Conservation (phyloP, 1,140 invertebrate genomes). For the Scaptomyza pallida region DNA sequence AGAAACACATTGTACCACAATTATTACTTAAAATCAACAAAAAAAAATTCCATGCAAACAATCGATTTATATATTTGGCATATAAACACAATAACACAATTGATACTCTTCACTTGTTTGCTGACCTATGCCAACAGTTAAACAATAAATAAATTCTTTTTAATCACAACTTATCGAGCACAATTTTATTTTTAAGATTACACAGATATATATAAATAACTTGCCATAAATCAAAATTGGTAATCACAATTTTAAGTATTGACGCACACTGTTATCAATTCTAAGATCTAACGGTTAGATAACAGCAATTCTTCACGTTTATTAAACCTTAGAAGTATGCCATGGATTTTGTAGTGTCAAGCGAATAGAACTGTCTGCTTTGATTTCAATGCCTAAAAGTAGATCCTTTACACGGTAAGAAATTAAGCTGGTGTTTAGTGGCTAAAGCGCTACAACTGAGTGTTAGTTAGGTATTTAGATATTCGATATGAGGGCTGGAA, state of each 20-base stretch:
- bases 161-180: too few relatives aligned
- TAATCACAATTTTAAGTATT: neutral
- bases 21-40: too few relatives aligned
- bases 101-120: neutral
- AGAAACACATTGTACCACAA: neutral
- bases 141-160: too few relatives aligned
- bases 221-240: too few relatives aligned
- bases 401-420: neutral
- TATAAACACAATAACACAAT: neutral
- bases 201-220: too few relatives aligned
- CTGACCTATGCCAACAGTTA: conserved; percentile 14
- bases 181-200: too few relatives aligned
- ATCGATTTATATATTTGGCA: neutral
- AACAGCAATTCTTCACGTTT: neutral
- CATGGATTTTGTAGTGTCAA: neutral
- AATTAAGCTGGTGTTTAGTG: neutral
- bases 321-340: neutral
- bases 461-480: neutral
- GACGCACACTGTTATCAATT: neutral
- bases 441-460: neutral
- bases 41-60: neutral
- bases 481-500: neutral
- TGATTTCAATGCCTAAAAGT: neutral
- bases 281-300: neutral
- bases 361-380: neutral